Percentiles rank a stretch among this genome's conserved stretches.
Evolutionary conservation across 2,113 vertebrate genomes (phyloP).

Genomic region (Gadus chalcogrammus): DNA sequence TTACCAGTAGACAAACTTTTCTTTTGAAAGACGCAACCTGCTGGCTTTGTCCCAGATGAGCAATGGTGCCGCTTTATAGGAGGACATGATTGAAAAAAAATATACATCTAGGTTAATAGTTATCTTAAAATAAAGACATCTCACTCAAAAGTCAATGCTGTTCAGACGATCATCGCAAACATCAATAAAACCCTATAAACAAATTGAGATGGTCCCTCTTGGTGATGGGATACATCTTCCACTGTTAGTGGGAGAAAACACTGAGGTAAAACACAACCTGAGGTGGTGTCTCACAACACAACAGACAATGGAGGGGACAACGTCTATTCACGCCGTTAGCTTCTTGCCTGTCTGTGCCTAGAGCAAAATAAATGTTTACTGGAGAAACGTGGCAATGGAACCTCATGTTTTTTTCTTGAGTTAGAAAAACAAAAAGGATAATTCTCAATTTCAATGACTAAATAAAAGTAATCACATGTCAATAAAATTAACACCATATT

Average conservation of each 20-base stretch:
- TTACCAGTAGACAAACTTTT: too few relatives aligned
- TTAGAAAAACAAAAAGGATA: slow-evolving; percentile 38
- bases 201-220: too few relatives aligned
- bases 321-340: not conserved
- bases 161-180: too few relatives aligned
- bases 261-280: not conserved
- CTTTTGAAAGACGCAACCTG: too few relatives aligned
- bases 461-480: slow-evolving; percentile 24
- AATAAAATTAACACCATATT: slow-evolving; percentile 47
- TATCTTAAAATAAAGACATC: too few relatives aligned
- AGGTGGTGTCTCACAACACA: not conserved
- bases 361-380: not conserved
- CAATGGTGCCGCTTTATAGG: too few relatives aligned
- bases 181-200: too few relatives aligned
- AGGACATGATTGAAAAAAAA: too few relatives aligned
- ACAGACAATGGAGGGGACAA: not conserved
- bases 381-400: slow-evolving; percentile 16
- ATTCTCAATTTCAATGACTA: slow-evolving; percentile 30
- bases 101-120: too few relatives aligned
- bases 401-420: slow-evolving; percentile 10
- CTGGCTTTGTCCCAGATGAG: too few relatives aligned
- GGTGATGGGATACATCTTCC: too few relatives aligned
- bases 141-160: too few relatives aligned
- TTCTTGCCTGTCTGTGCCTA: slow-evolving; percentile 11
- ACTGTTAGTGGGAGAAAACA: not conserved